Percentiles rank a stretch among this genome's conserved stretches.
Conservation (phyloP, 2,888 invertebrate genomes). For the Laothoe populi region DNA sequence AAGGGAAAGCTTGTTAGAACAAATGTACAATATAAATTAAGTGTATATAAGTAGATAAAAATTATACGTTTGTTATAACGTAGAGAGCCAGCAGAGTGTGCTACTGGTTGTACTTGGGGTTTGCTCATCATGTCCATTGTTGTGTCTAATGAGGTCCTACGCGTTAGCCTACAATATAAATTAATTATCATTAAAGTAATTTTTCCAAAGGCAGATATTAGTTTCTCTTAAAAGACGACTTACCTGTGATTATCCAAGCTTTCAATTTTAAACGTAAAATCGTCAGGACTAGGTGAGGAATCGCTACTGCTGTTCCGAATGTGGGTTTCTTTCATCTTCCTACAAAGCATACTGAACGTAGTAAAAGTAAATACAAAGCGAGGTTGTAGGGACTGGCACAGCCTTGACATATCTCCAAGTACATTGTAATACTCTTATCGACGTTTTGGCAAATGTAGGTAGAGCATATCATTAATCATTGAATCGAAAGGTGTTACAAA, state of each 20-base stretch:
- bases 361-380: constrained; percentile 28
- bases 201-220: too few relatives aligned
- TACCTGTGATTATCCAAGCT: constrained; percentile 60
- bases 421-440: constrained; percentile 43
- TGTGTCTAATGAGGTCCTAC: constrained; percentile 72
- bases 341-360: constrained; percentile 44
- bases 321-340: constrained; percentile 78
- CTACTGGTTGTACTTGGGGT: constrained; percentile 55
- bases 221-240: too few relatives aligned
- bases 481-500: constrained; percentile 33
- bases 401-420: constrained; percentile 56
- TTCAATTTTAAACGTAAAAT: constrained; percentile 46
- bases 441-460: constrained; percentile 42
- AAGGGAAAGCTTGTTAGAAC: neutral
- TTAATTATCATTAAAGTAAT: too few relatives aligned
- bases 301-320: constrained; percentile 59
- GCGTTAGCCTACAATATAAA: constrained; percentile 60
- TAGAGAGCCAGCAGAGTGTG: constrained; percentile 76
- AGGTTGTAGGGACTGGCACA: constrained; percentile 38
- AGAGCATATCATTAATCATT: constrained; percentile 53
- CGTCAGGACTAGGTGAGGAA: constrained; percentile 50
- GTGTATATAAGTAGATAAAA: too few relatives aligned
- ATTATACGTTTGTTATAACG: constrained; percentile 60
- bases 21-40: neutral
- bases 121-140: constrained; percentile 63